phyloP scores from a whole-genome alignment of 2,888 invertebrate species.

The Athalia circularis region DNA sequence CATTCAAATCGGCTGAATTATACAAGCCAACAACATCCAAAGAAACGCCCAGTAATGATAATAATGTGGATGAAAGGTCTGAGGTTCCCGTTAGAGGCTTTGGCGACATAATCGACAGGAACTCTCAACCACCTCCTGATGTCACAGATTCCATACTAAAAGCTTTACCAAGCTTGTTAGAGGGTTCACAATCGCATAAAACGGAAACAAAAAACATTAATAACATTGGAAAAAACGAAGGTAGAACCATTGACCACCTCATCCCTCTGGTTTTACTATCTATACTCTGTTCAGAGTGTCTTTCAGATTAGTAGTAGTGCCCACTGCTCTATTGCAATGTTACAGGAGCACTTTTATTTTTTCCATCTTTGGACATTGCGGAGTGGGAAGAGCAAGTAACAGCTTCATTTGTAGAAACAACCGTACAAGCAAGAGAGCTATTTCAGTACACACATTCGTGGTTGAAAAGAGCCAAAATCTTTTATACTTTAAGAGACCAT shows the following conservation, averaged over 20 bases:
- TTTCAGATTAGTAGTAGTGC: not conserved
- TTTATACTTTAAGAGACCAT: conserved; percentile 78
- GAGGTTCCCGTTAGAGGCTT: conserved; percentile 23
- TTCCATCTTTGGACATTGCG: conserved; percentile 53
- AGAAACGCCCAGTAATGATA: conserved; percentile 24
- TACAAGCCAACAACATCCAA: conserved; percentile 37
- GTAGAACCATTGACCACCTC: conserved; percentile 14
- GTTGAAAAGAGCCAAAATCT: conserved; percentile 78
- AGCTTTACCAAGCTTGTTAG: conserved; percentile 26
- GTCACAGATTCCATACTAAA: not conserved
- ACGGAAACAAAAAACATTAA: not conserved
- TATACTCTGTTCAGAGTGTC: not conserved
- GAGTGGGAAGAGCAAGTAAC: conserved; percentile 56
- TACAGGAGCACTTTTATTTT: conserved; percentile 45
- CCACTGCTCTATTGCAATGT: not conserved
- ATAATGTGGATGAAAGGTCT: conserved; percentile 6
- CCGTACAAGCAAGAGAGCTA: conserved; percentile 76
- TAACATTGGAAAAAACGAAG: conserved; percentile 39
- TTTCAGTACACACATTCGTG: conserved; percentile 78
- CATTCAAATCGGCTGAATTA: conserved; percentile 46
- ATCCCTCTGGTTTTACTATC: not conserved
- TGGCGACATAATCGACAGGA: conserved; percentile 24
- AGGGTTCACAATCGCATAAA: conserved; percentile 33
- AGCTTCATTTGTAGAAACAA: conserved; percentile 65
- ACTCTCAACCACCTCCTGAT: not conserved